Evolutionary conservation across 2,113 vertebrate genomes (phyloP).

Genomic region (Leptocoma aspasia): DNA sequence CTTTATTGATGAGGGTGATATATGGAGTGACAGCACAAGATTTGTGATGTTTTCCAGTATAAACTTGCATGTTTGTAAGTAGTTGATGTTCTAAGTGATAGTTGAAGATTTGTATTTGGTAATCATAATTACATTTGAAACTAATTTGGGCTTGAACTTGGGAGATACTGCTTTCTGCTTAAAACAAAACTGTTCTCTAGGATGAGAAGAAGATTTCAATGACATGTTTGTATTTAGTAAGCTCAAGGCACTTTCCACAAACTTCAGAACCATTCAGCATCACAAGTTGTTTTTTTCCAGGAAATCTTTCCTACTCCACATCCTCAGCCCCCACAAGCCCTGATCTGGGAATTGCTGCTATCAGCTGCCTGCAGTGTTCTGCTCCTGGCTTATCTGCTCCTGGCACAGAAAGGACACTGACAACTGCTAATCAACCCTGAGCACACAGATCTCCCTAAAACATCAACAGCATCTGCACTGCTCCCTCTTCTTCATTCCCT

Average conservation of each 20-base stretch:
- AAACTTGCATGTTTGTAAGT: neutral
- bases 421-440: neutral
- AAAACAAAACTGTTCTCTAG: neutral
- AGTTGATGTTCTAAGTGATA: neutral
- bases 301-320: neutral
- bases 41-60: neutral
- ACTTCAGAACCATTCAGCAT: slow-evolving; percentile 10
- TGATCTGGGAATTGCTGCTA: slow-evolving; percentile 40
- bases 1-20: neutral
- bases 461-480: neutral
- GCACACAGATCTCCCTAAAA: neutral
- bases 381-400: slow-evolving; percentile 12
- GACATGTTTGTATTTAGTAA: neutral
- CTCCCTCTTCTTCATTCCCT: neutral
- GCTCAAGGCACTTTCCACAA: neutral
- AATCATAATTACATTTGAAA: neutral
- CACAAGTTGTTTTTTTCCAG: neutral
- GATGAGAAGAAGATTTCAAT: neutral
- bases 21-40: neutral
- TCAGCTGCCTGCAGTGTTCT: slow-evolving; percentile 40
- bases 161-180: neutral
- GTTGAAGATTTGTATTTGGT: neutral
- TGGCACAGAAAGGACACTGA: neutral
- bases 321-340: neutral
- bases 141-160: neutral